Evolutionary conservation across 2,113 vertebrate species (phyloP), one percentile per base, ranked within the genome.

Genomic region (Trematomus loennbergii): DNA sequence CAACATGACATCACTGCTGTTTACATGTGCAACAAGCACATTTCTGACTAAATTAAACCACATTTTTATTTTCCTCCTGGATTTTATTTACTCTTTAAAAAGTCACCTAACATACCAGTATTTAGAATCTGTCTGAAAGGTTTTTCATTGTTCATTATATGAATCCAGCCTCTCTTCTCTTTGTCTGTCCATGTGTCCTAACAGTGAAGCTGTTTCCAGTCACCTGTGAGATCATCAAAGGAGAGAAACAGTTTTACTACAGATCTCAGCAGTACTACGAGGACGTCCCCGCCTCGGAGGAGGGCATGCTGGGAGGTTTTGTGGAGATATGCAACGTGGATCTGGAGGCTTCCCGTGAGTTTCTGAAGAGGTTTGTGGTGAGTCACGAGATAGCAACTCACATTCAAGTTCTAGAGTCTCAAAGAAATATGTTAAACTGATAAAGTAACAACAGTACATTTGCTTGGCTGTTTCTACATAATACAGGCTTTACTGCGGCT

Each of bases 261-360:
- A 94, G 96, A 87, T 96, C 98, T 40, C 97, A 97, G 87, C 91
- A 95, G 84, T 99, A 98, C 95, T 99, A 99, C 78, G 95, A 90
- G 81, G 96, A 97, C 55, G 97, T 98, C 17, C 95, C 96, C 1
- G 95, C 98, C 17, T 97, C 97, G 0, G 98, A 98, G 91, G 97
- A 98, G 83, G 97, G 97, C 63, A 99, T 99, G 97, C 96, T 99
- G 97, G 98, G 98, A 76, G 97, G 97, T 83, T 99, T 96, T 86
- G 90, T 97, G 64, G 97, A 99, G 75, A 94, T 99, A 53, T 96
- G 96, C 61, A 91, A 95, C 75, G 92, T 95, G 1, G 98, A 99
- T 54, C 94, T 98, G 57, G 96, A 97, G 64, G 96, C 95, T 16
- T 99, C 98, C 84, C 94, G 85, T 68, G 81, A 95, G 78, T 99